phyloP scores from a whole-genome alignment of 2,888 invertebrate genomes.

The Apotomis turbidana region DNA sequence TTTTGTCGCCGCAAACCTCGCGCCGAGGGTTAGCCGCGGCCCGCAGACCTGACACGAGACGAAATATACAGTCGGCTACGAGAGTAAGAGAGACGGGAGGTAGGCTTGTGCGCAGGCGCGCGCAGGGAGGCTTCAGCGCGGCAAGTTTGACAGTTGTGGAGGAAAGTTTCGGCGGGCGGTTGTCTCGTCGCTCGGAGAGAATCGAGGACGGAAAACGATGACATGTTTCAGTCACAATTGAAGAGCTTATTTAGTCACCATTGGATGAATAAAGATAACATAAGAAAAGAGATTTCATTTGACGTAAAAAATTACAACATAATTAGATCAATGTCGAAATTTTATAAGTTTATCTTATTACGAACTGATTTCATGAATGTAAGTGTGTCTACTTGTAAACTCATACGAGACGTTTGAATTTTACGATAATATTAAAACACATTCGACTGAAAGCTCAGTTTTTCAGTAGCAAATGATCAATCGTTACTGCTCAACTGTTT shows the following conservation, averaged over 20 bases:
- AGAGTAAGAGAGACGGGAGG: constrained; percentile 43
- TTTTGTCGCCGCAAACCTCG: constrained; percentile 85
- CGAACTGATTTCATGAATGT: too few relatives aligned
- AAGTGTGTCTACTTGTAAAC: too few relatives aligned
- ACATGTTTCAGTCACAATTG: background rate
- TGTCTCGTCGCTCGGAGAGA: constrained; percentile 40
- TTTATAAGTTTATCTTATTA: too few relatives aligned
- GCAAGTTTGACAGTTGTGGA: constrained; percentile 71
- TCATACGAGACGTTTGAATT: too few relatives aligned
- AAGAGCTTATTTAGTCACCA: background rate
- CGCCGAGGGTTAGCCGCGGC: constrained; percentile 83
- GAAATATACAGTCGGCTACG: constrained; percentile 47
- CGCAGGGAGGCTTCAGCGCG: constrained; percentile 56
- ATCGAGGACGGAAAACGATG: constrained; percentile 46
- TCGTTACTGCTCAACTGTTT: too few relatives aligned
- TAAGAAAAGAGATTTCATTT: too few relatives aligned
- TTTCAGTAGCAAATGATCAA: too few relatives aligned
- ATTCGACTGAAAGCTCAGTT: too few relatives aligned
- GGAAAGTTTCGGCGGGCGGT: constrained; percentile 52
- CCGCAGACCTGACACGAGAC: constrained; percentile 79
- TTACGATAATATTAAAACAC: too few relatives aligned
- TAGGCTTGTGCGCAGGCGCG: constrained; percentile 63
- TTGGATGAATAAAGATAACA: too few relatives aligned
- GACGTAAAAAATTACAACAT: too few relatives aligned
- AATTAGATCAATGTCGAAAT: too few relatives aligned